These are phyloP conservation scores for Equus przewalskii DNA, from an alignment of 2,113 vertebrate genomes.

Conservation along the genomic window DNA sequence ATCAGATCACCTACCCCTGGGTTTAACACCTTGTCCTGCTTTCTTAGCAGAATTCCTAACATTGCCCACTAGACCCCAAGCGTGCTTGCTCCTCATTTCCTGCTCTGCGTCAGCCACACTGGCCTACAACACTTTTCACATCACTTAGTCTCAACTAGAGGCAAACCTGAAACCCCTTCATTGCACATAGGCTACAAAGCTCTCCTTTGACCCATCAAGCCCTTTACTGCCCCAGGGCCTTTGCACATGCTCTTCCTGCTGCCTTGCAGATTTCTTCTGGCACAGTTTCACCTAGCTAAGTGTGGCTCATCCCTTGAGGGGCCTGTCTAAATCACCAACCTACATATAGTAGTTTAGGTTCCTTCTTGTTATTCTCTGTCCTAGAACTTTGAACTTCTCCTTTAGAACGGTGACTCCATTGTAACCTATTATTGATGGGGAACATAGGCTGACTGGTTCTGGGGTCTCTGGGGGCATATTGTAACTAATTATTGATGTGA, in stretches of 20 bases:
- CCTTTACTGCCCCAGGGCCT: background rate
- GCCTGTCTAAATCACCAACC: background rate
- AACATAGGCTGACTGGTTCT: background rate
- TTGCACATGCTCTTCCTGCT: background rate
- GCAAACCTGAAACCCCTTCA: background rate
- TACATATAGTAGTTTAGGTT: background rate
- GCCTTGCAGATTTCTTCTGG: background rate
- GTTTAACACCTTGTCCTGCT: background rate
- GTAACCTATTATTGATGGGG: background rate
- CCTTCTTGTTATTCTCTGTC: background rate
- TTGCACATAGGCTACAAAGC: background rate
- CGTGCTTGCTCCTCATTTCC: background rate
- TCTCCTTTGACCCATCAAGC: background rate
- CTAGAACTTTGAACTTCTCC: background rate
- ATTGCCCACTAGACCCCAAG: background rate
- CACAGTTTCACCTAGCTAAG: background rate
- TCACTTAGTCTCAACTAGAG: background rate
- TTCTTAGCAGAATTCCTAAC: background rate
- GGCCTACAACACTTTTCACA: background rate
- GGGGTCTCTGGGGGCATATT: background rate
- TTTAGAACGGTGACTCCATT: background rate
- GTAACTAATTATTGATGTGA: background rate
- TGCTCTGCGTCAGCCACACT: background rate
- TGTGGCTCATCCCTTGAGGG: background rate
- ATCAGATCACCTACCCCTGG: background rate